Evolutionary conservation across 2,888 invertebrate genomes (phyloP).

Genomic region (Salpingus planirostris): DNA sequence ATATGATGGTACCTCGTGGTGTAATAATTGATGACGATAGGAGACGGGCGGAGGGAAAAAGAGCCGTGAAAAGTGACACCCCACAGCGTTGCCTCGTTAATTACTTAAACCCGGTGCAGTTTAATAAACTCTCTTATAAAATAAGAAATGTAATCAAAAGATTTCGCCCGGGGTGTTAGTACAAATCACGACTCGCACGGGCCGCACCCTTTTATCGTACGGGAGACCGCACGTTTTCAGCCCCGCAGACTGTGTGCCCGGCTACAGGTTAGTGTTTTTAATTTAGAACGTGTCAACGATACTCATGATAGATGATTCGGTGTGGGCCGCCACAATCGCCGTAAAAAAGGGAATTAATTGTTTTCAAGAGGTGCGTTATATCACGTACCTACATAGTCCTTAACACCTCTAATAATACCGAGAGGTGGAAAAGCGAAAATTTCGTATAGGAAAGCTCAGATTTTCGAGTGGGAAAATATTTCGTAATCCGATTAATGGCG

Average conservation of each 20-base stretch:
- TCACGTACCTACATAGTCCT: too few species aligned
- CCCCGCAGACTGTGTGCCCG: constrained; percentile 6
- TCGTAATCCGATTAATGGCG: constrained; percentile 39
- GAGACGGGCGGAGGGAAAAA: constrained; percentile 11
- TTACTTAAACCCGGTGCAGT: constrained; percentile 17
- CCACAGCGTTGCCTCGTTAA: constrained; percentile 20
- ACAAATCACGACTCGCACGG: constrained; percentile 9
- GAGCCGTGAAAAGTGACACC: constrained; percentile 20
- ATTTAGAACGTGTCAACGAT: constrained; percentile 45
- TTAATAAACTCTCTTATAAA: constrained; percentile 20
- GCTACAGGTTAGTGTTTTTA: constrained; percentile 41
- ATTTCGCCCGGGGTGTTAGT: constrained; percentile 15
- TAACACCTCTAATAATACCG: too few species aligned
- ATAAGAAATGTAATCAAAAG: constrained; percentile 22
- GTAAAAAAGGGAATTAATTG: constrained; percentile 41
- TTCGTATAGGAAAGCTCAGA: too few species aligned
- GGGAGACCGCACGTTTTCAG: constrained; percentile 13
- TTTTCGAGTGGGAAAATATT: too few species aligned
- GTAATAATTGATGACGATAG: neutral
- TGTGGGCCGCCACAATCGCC: constrained; percentile 39
- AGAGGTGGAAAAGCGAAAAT: too few species aligned
- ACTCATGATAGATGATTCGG: constrained; percentile 43
- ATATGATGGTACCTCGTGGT: too few species aligned
- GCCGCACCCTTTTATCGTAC: constrained; percentile 7
- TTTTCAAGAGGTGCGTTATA: constrained; percentile 41